A percentile compares a stretch with the other conserved stretches of the same genome.
These are phyloP conservation scores for Alethe diademata DNA, from an alignment of 2,113 vertebrate species.

Conservation along the genomic window DNA sequence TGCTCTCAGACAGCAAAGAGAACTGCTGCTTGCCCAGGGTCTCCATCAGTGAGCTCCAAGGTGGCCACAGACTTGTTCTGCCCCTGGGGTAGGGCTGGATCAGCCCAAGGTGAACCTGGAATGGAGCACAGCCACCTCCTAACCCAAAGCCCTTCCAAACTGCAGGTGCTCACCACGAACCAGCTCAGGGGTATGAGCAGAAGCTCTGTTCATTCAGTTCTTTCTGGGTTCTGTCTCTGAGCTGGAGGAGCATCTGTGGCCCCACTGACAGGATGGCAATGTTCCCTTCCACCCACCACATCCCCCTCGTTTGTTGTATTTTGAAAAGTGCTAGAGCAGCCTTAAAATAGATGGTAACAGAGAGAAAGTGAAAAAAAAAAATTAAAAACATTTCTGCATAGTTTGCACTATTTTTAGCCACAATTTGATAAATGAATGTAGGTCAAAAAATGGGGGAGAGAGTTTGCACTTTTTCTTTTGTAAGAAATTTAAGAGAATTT, in stretches of 20 bases:
- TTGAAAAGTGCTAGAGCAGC: neutral
- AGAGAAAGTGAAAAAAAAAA: neutral
- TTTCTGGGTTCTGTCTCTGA: neutral
- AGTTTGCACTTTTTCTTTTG: neutral
- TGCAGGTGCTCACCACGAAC: neutral
- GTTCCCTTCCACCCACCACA: neutral
- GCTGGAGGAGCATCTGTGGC: neutral
- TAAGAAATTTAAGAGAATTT: neutral
- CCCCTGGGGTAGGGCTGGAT: neutral
- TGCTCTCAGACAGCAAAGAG: neutral
- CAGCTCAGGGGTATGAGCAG: neutral
- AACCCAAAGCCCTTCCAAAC: neutral
- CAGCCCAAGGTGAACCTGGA: neutral
- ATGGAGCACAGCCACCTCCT: neutral
- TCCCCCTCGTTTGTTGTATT: neutral
- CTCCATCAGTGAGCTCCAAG: neutral
- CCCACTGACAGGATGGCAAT: neutral
- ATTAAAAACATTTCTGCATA: neutral
- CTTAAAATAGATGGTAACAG: neutral
- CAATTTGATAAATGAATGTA: slow-evolving; percentile 40
- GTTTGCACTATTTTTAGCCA: neutral
- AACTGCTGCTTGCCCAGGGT: neutral
- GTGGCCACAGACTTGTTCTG: neutral
- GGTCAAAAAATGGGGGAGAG: neutral
- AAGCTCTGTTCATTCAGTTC: neutral